Conservation (phyloP, 2,797 vertebrate genomes). For the Chelonia mydas region DNA sequence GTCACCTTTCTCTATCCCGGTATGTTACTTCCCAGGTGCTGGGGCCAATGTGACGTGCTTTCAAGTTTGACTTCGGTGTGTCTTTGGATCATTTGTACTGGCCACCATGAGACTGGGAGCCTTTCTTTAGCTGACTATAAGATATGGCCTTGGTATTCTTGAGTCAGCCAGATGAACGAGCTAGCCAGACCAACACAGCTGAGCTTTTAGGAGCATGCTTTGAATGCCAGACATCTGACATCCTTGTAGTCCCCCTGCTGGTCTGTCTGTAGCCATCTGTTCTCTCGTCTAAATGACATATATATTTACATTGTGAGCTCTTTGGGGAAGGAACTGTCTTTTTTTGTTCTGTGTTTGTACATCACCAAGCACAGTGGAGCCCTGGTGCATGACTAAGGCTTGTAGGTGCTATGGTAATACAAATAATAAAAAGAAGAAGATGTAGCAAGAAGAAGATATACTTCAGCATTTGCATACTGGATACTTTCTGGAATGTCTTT, state of each 20-base stretch:
- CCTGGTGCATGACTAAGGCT: not conserved
- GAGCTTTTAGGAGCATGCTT: not conserved
- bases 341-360: not conserved
- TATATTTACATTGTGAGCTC: not conserved
- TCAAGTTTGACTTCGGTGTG: not conserved
- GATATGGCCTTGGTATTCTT: not conserved
- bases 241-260: not conserved
- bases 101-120: not conserved
- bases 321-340: not conserved
- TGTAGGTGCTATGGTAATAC: not conserved
- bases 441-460: not conserved
- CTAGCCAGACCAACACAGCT: not conserved
- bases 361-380: not conserved
- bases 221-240: not conserved
- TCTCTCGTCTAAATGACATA: not conserved
- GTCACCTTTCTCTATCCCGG: not conserved
- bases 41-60: not conserved
- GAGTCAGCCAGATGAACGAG: not conserved
- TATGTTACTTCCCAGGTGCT: not conserved
- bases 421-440: not conserved
- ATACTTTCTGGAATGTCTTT: not conserved
- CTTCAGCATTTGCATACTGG: not conserved
- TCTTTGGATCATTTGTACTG: not conserved
- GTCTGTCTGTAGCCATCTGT: not conserved
- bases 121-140: not conserved